Evolutionary conservation across 2,888 invertebrate genomes (phyloP), one percentile per base, ranked within the genome.

Genomic region (Cantharis lateralis): DNA sequence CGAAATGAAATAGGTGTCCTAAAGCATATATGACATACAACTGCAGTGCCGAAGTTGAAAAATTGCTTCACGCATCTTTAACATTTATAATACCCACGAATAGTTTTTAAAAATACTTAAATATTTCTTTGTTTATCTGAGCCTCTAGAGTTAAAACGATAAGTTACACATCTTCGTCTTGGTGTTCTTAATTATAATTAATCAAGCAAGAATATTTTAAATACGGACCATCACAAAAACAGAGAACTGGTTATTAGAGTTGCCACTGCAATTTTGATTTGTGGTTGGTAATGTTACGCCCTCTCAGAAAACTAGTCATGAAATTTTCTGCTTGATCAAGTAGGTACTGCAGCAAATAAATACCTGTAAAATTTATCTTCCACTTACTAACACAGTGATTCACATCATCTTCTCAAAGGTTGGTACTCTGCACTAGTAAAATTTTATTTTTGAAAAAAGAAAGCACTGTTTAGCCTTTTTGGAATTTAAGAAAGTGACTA

Each of bases 1-100:
- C 79, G 84, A 84, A 87, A 85, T 85, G 84, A 85, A 86, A 87
- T 87, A 85, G 85, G 85, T 86, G 86, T 86, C 86, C 87, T 86
- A 85, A 87, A 87, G 85, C 84, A 85, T 86, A 86, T 86, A 86
- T 85, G 86, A 87, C 85, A 83, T 82, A 84, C 80, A 77, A 70
- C 63, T 48, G 74, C 86, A 86, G 85, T 78, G 78, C 81, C 82
- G 85, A 80, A 84, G 78, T 82, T 75, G 15, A 70, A 32, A 63
- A 15, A 64, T 64, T 64, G 18, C 48, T 69, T 69, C 20, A 69
- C 28, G 16, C 15, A 69, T 28, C 16, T 9, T 15, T 26, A 69
- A 28, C 20, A 15, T 69, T 69, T 15, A 20, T 10, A 69, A 32
- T 26, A 7, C 18, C 28, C 69, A 16, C 11, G 15, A 18, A 64